phyloP scores from a whole-genome alignment of 2,888 invertebrate genomes.

The Villa cingulata region DNA sequence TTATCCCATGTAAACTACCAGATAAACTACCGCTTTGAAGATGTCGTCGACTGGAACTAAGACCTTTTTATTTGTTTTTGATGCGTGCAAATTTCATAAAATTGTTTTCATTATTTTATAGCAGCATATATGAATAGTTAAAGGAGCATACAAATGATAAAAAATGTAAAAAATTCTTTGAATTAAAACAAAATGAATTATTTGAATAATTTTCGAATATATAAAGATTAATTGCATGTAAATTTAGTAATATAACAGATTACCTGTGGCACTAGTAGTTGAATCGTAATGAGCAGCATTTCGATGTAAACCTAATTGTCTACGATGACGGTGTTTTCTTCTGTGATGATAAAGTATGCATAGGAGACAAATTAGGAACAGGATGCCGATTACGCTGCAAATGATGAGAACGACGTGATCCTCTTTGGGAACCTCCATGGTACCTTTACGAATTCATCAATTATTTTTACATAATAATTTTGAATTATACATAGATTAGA shows the following conservation, averaged over 20 bases:
- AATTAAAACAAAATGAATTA: no score
- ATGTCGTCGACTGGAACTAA: slow-evolving; percentile 37
- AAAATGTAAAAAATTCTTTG: no score
- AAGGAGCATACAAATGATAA: background rate
- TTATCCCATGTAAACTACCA: slow-evolving; percentile 36
- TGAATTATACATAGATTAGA: no score
- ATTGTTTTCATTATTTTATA: no score
- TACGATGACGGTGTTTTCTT: slow-evolving; percentile 36
- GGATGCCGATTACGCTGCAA: slow-evolving; percentile 37
- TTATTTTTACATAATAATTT: slow-evolving; percentile 5
- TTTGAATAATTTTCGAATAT: no score
- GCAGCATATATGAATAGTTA: background rate
- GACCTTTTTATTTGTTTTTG: slow-evolving; percentile 19
- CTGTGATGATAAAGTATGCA: slow-evolving; percentile 40
- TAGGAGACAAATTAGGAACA: slow-evolving; percentile 40
- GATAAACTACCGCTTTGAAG: slow-evolving; percentile 35
- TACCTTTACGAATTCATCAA: no score
- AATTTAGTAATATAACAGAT: background rate
- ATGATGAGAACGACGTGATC: slow-evolving; percentile 39
- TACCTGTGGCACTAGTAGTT: slow-evolving; percentile 37
- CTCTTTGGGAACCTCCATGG: slow-evolving; percentile 37
- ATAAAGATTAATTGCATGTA: no score
- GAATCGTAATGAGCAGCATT: slow-evolving; percentile 36
- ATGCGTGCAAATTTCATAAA: background rate
- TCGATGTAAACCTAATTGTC: slow-evolving; percentile 36